Base-by-base conservation (phyloP, 2,113 vertebrate genomes). In the Scalopus aquaticus region DNA sequence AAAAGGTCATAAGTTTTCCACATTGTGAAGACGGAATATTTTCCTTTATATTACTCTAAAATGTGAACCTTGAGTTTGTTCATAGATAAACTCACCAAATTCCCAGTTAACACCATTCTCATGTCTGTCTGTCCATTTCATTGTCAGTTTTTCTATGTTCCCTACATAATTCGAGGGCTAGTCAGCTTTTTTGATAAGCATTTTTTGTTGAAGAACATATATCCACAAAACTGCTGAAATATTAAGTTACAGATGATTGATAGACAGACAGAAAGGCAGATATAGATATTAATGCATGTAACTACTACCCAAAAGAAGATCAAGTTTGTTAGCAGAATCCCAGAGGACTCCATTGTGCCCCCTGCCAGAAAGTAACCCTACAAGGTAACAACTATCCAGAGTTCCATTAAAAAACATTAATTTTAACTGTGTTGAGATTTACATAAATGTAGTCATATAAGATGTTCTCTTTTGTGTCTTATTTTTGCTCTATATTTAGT, bases 21-120 rank as follows among this genome's bases (percentile, higher is more conserved):
- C 11, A 39, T 54, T 74, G 67, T 9, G 17, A 39, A 49, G 22
- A 69, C 67, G 22, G 76, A 11, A 49, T 67, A 20, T 62, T 80
- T 79, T 91, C 56, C 82, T 91, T 64, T 65, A 49, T 12, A 70
- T 32, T 32, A 91, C 2, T 83, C 15, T 37, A 86, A 91, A 95
- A 95, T 58, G 3, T 88, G 44, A 94, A 86, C 58, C 37, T 13
- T 44, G 22, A 51, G 64, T 84, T 19, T 86, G 2, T 85, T 88
- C n/a, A 92, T 30, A 87, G 15, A 91, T 49, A 86, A 87, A 88
- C 28, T 65, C 46, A 39, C 11, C 28, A 62, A 74, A 86, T 54
- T 67, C 8, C 11, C 54, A 88, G 30, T 46, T 84, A 72, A 81
- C 8, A 35, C 15, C 70, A 67, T 74, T 88, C 15, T 30, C 49